These are phyloP conservation scores for Saiga tatarica DNA, from an alignment of 2,113 vertebrate species.

Conservation along the genomic window DNA sequence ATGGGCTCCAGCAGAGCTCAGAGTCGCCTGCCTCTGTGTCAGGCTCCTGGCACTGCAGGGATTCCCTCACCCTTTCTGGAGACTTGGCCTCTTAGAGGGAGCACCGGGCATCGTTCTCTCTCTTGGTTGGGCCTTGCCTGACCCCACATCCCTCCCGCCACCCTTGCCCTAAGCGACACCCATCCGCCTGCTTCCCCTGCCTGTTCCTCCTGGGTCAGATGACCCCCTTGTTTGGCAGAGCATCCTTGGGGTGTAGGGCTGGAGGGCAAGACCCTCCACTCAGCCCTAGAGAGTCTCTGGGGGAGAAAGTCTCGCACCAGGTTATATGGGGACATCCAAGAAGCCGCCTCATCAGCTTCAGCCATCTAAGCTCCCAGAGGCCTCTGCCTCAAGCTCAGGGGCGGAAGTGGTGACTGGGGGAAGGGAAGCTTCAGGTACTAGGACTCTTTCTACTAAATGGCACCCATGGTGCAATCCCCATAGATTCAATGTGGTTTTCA, in stretches of 20 bases:
- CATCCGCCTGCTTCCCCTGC: background rate
- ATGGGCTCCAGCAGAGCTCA: background rate
- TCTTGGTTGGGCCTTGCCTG: background rate
- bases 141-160: background rate
- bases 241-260: background rate
- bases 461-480: conserved; percentile 28
- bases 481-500: conserved; percentile 17
- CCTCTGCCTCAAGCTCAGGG: conserved; percentile 33
- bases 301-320: background rate
- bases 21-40: background rate
- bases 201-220: conserved; percentile 22
- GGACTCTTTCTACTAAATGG: conserved; percentile 27
- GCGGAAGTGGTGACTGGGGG: conserved; percentile 72
- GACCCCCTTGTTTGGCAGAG: background rate
- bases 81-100: background rate
- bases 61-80: background rate
- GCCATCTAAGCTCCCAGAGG: conserved; percentile 50
- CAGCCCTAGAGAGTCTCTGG: background rate
- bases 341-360: background rate
- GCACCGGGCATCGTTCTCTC: background rate
- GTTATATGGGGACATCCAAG: background rate
- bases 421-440: conserved; percentile 58
- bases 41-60: background rate
- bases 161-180: background rate
- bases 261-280: background rate